Evolutionary conservation across 2,797 vertebrate species (phyloP).

Genomic region (Meda fulgida): DNA sequence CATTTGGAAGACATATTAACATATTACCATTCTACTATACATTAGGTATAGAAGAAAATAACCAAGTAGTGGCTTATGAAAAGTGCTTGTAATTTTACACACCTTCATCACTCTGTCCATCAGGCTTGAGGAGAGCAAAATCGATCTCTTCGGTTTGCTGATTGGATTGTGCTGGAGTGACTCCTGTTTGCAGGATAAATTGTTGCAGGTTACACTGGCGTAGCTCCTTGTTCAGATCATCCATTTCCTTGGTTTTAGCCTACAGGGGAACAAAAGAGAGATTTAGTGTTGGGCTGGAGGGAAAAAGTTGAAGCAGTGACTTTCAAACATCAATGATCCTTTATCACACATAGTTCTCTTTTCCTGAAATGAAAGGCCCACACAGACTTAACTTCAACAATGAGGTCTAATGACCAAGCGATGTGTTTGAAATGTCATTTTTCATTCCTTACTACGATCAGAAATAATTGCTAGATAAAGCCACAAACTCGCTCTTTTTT

Average conservation of each 20-base stretch:
- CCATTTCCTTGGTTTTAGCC: constrained; percentile 79
- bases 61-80: not conserved
- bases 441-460: not conserved
- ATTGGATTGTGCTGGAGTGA: constrained; percentile 66
- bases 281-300: not conserved
- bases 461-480: not conserved
- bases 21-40: not conserved
- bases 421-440: not conserved
- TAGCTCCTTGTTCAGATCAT: constrained; percentile 90
- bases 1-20: not conserved
- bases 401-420: not conserved
- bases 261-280: constrained; percentile 62
- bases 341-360: not conserved
- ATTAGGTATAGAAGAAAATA: not conserved
- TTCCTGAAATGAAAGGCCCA: constrained; percentile 9
- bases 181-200: constrained; percentile 88
- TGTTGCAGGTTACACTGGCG: constrained; percentile 92
- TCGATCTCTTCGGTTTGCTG: constrained; percentile 63
- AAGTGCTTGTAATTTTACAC: not conserved
- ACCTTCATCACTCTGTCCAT: constrained; percentile 63
- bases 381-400: constrained; percentile 6
- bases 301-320: constrained; percentile 4
- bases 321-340: not conserved
- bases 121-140: constrained; percentile 54
- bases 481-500: too few relatives aligned